Percentiles rank a stretch among this genome's conserved stretches.
Conservation (phyloP, 2,113 vertebrate species). For the Mugil cephalus region DNA sequence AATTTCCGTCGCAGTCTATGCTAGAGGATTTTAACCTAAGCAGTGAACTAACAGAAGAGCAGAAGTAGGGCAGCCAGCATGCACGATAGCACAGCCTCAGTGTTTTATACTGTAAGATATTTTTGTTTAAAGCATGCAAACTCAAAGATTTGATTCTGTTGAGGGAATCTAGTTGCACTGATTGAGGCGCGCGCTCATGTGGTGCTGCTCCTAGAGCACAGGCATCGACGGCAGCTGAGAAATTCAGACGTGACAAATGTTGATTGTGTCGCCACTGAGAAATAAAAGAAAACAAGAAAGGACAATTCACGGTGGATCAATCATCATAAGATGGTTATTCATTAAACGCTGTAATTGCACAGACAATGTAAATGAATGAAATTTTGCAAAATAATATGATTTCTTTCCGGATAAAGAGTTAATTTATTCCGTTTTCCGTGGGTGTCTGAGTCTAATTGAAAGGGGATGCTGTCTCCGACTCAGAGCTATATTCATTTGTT, state of each 20-base stretch:
- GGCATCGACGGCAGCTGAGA: neutral
- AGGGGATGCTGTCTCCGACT: constrained; percentile 46
- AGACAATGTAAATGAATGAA: constrained; percentile 36
- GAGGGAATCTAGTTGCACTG: neutral
- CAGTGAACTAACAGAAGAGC: too few relatives aligned
- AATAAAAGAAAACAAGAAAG: constrained; percentile 1
- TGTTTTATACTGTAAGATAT: neutral
- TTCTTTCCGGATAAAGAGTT: constrained; percentile 57
- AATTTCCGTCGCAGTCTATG: too few relatives aligned
- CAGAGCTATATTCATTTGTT: constrained; percentile 68
- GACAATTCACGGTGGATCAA: constrained; percentile 8
- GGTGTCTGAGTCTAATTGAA: constrained; percentile 67
- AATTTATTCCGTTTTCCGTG: constrained; percentile 63
- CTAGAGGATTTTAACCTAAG: too few relatives aligned
- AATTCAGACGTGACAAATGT: constrained; percentile 17
- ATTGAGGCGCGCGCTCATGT: constrained; percentile 6
- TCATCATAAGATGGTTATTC: constrained; percentile 42
- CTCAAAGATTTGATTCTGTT: constrained; percentile 1
- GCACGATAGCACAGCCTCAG: neutral
- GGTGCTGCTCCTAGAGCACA: neutral
- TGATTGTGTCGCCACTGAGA: constrained; percentile 21
- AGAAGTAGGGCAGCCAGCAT: too few relatives aligned
- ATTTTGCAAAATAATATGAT: constrained; percentile 42
- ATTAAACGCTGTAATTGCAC: constrained; percentile 41
- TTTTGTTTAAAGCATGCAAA: neutral